A percentile compares a stretch with the other conserved stretches of the same genome.
Evolutionary conservation across 2,113 vertebrate genomes (phyloP).

Genomic region (Platanista minor): DNA sequence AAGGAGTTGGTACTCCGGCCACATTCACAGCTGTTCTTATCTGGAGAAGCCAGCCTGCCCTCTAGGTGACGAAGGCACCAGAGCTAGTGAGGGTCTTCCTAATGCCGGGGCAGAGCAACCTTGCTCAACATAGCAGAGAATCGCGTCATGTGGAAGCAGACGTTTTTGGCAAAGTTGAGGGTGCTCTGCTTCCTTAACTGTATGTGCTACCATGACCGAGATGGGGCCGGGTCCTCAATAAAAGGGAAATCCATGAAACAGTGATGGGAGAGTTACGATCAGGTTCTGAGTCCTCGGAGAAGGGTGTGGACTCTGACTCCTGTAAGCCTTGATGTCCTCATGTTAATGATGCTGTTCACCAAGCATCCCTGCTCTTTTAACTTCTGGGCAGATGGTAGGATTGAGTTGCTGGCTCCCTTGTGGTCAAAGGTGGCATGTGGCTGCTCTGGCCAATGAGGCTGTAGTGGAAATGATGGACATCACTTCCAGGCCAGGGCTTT

Average conservation of each 20-base stretch:
- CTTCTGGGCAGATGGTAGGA: neutral
- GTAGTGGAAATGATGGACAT: neutral
- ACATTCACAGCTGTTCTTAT: neutral
- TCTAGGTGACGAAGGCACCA: no score
- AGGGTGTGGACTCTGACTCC: no score
- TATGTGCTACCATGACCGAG: neutral
- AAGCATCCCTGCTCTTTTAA: neutral
- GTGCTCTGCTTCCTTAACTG: neutral
- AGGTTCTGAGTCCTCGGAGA: neutral
- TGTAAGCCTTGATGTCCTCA: neutral
- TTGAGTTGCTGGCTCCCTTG: no score
- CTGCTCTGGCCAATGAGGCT: accelerated
- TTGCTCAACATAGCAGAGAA: neutral
- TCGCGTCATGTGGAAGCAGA: neutral
- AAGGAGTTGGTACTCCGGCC: neutral
- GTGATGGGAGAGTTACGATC: neutral
- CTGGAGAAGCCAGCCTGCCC: neutral
- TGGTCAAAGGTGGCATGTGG: neutral
- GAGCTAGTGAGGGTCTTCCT: neutral
- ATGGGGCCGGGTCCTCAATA: accelerated
- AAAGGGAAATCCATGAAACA: neutral
- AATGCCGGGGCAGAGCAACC: accelerated
- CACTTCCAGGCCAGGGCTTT: neutral
- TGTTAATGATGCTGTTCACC: neutral
- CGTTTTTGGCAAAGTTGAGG: neutral